Percentiles rank a stretch among this genome's conserved stretches.
phyloP scores from a whole-genome alignment of 2,888 invertebrate genomes.

The Agrotis puta region DNA sequence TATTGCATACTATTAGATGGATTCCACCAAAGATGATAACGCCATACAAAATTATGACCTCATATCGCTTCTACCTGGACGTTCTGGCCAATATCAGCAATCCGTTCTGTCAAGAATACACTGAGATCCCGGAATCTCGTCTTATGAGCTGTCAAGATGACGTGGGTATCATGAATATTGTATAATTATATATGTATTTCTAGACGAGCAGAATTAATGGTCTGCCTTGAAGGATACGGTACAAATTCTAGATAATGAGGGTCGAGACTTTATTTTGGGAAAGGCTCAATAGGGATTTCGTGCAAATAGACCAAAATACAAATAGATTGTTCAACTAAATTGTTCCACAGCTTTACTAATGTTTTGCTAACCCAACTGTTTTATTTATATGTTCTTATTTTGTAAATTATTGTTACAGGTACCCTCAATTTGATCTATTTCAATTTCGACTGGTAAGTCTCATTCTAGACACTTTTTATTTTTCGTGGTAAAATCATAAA shows the following conservation, averaged over 20 bases:
- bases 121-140: slow-evolving; percentile 38
- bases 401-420: slow-evolving; percentile 12
- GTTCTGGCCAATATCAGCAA: slow-evolving; percentile 33
- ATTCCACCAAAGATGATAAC: background rate
- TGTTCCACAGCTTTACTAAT: background rate
- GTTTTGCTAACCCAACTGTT: background rate
- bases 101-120: slow-evolving; percentile 43
- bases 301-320: background rate
- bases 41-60: slow-evolving; percentile 7
- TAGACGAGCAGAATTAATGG: slow-evolving; percentile 21
- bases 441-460: background rate
- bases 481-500: too few relatives aligned
- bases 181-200: slow-evolving; percentile 38
- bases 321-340: background rate
- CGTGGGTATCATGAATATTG: slow-evolving; percentile 49
- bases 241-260: slow-evolving; percentile 14
- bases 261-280: background rate
- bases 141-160: slow-evolving; percentile 61
- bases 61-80: slow-evolving; percentile 27
- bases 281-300: background rate
- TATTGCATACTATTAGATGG: too few relatives aligned
- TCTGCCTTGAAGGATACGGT: slow-evolving; percentile 13
- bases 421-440: background rate
- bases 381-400: background rate
- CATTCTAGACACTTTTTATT: background rate